Conservation (phyloP, 2,797 vertebrate genomes). For the Lateolabrax maculatus region DNA sequence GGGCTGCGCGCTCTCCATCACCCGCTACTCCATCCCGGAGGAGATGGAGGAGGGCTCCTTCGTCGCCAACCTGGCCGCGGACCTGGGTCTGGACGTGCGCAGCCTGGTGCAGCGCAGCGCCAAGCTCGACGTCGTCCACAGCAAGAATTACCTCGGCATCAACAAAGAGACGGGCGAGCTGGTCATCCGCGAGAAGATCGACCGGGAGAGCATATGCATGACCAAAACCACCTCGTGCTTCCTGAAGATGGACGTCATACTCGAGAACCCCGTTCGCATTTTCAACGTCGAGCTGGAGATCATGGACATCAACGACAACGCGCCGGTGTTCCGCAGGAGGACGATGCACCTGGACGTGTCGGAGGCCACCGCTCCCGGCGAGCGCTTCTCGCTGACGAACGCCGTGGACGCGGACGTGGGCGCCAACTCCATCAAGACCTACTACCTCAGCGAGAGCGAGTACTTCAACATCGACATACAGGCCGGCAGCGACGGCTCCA, state of each 20-base stretch:
- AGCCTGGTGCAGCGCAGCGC: constrained; percentile 81
- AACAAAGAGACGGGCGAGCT: constrained; percentile 87
- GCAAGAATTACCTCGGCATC: constrained; percentile 87
- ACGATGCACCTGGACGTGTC: constrained; percentile 87
- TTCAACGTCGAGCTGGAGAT: constrained; percentile 88
- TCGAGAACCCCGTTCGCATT: constrained; percentile 85
- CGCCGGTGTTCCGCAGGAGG: constrained; percentile 87
- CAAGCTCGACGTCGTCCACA: constrained; percentile 86
- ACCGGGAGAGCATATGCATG: constrained; percentile 85
- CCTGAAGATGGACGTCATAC: constrained; percentile 87
- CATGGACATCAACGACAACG: constrained; percentile 89
- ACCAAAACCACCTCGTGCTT: constrained; percentile 85
- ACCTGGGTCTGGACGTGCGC: constrained; percentile 84
- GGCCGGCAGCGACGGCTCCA: constrained; percentile 85
- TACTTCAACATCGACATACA: constrained; percentile 88
- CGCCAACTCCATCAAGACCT: constrained; percentile 88
- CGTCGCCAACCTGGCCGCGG: constrained; percentile 87
- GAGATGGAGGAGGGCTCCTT: constrained; percentile 88
- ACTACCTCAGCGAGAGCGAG: constrained; percentile 86
- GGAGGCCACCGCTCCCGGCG: constrained; percentile 86
- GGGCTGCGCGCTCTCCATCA: constrained; percentile 78
- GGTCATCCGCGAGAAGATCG: constrained; percentile 84
- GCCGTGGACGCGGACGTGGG: constrained; percentile 90
- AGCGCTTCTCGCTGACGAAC: constrained; percentile 87
- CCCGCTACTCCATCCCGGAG: constrained; percentile 88